phyloP scores from a whole-genome alignment of 2,113 vertebrate genomes.

The Halichoerus grypus region DNA sequence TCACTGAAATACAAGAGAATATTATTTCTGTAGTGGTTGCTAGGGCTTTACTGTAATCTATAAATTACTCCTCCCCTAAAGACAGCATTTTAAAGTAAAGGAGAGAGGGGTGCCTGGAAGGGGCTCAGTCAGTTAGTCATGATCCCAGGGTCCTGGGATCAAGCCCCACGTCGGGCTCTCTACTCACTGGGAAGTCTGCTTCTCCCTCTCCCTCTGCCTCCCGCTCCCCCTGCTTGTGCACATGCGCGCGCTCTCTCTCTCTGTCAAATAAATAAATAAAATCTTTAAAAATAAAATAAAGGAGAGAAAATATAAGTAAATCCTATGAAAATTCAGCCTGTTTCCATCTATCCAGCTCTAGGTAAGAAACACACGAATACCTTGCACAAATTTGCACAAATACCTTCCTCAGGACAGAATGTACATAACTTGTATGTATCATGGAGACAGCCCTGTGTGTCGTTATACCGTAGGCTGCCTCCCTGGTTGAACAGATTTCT shows the following conservation, averaged over 20 bases:
- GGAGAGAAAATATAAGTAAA: background rate
- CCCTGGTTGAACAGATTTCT: background rate
- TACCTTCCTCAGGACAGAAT: background rate
- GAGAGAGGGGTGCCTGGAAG: background rate
- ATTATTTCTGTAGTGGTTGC: background rate
- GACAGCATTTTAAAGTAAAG: conserved; percentile 58
- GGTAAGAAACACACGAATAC: background rate
- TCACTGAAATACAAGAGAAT: conserved; percentile 52
- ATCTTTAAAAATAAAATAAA: conserved; percentile 1
- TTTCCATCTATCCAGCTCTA: background rate
- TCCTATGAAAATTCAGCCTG: background rate
- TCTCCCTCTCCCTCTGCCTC: background rate
- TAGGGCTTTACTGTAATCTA: conserved; percentile 23
- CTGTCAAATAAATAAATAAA: background rate
- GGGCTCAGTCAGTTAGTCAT: no score
- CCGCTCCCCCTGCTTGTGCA: background rate
- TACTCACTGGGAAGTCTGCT: background rate
- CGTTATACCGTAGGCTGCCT: background rate
- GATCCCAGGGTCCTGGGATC: no score
- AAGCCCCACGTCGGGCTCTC: no score
- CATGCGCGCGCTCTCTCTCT: background rate
- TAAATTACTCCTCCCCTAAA: conserved; percentile 44
- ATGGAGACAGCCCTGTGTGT: background rate
- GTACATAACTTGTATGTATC: background rate
- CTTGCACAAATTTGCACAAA: background rate